Evolutionary conservation across 1,140 invertebrate genomes (phyloP), one percentile per base, ranked within the genome.

Genomic region (Galendromus occidentalis): DNA sequence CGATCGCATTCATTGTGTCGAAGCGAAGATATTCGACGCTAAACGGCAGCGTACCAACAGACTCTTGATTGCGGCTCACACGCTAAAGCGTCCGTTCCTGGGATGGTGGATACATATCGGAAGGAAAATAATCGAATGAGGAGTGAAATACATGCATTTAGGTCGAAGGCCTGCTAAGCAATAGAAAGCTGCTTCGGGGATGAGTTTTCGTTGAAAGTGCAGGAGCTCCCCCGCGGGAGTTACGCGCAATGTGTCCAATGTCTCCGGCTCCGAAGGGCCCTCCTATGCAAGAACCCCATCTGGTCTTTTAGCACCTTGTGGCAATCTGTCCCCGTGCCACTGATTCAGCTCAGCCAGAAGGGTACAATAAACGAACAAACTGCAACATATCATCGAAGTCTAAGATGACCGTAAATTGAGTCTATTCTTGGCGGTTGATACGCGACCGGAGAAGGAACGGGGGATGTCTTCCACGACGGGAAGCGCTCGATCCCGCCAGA

Each of bases 131-230:
- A 39, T 6, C 4, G 4, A 39, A 39, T 6, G 33, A 9, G 33
- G 33, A 39, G 33, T 6, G 9, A 9, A 39, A n/a, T n/a, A n/a
- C n/a, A 18, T 47, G 51, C 51, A 59, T 22, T 59, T 59, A 59
- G 51, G 51, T 33, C 51, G 14, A 59, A 59, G 51, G 51, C 51
- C 51, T 20, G 51, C 51, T 29, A 59, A 59, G 51, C 51, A 59
- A 59, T 59, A 59, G 45, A 6, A 47, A 22, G 25, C 45, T 22
- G 45, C 45, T 39, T 39, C 33, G 33, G 33, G 33, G 33, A 39
- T 9, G 12, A 14, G n/a, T 59, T 22, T 17, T 6, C 9, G 51
- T 59, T 59, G 25, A 22, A 20, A 59, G 51, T 14, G 12, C 14
- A 47, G 20, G 18, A 47, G 45, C 4, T 33, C 20, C 33, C 45